Evolutionary conservation across 2,888 invertebrate species (phyloP), one percentile per base, ranked within the genome.

Genomic region (Anarsia innoxiella): DNA sequence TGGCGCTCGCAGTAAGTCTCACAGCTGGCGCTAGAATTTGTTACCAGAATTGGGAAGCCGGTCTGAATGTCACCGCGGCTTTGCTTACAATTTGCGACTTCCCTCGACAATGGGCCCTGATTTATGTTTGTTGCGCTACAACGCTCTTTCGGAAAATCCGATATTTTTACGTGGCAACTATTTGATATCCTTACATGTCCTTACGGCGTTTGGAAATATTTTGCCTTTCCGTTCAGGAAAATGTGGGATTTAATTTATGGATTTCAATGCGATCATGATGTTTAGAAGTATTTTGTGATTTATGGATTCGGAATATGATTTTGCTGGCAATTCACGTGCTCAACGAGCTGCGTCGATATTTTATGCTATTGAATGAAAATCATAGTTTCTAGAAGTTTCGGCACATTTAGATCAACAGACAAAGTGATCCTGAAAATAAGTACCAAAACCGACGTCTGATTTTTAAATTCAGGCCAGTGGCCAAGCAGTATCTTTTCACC

Each of bases 61-160:
- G n/a, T n/a, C n/a, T n/a, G n/a, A n/a, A n/a, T n/a, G n/a, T n/a
- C n/a, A 23, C 34, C 36, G 36, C 14, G 30, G 54, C 53, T 60
- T 56, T 62, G 61, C 62, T 62, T 66, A 59, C 66, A 57, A 66
- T 64, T 67, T 66, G 63, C 56, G 64, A 65, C 59, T 63, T 68
- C 61, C 55, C 45, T 49, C 57, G 51, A 71, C 70, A 67, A 70
- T 69, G 57, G 62, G 57, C 48, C 45, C 61, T 70, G 70, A 70
- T 70, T 71, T 70, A 70, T 71, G 66, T 39, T 52, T 46, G 49
- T 53, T 51, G 60, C 55, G 63, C 58, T 55, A 59, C 65, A 56
- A 51, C 58, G 58, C 56, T 60, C 63, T 58, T 62, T 65, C 59
- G 48, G 56, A 61, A 53, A 57, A 59, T 56, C 51, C 23, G 14